Evolutionary conservation across 1,140 invertebrate species (phyloP).

Genomic region (Drosophila sechellia): DNA sequence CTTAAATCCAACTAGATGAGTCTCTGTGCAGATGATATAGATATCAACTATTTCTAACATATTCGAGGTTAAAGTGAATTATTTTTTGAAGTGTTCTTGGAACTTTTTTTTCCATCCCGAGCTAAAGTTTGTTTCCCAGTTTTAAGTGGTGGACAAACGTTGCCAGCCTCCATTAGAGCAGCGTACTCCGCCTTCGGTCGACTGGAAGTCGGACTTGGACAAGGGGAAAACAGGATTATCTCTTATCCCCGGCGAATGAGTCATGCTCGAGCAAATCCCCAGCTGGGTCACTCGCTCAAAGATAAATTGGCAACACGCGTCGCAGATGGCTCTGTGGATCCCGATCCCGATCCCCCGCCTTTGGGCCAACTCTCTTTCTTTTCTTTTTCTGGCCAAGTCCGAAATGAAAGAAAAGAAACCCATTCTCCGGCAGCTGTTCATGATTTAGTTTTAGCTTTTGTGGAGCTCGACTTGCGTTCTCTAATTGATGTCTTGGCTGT

Average conservation of each 20-base stretch:
- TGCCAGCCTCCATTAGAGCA: constrained; percentile 25
- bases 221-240: constrained; percentile 61
- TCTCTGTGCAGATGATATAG: neutral
- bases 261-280: constrained; percentile 55
- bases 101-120: neutral
- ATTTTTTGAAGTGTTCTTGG: neutral
- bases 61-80: too few species aligned
- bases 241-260: constrained; percentile 42
- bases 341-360: neutral
- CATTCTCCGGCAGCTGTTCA: constrained; percentile 35
- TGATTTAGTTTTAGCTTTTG: constrained; percentile 17
- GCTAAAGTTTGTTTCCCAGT: neutral
- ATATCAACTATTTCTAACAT: neutral
- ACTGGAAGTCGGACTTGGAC: neutral
- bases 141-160: constrained; percentile 18
- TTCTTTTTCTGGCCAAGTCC: constrained; percentile 7
- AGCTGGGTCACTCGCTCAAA: constrained; percentile 59
- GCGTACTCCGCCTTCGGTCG: neutral
- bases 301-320: constrained; percentile 80
- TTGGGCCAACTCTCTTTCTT: constrained; percentile 8
- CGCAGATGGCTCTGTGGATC: constrained; percentile 50
- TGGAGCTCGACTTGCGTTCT: constrained; percentile 18
- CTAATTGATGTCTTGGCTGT: constrained; percentile 56
- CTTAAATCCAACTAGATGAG: too few species aligned
- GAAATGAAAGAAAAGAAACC: neutral